Evolutionary conservation across 2,113 vertebrate genomes (phyloP), one percentile per base, ranked within the genome.

Genomic region (Dasypus novemcinctus): DNA sequence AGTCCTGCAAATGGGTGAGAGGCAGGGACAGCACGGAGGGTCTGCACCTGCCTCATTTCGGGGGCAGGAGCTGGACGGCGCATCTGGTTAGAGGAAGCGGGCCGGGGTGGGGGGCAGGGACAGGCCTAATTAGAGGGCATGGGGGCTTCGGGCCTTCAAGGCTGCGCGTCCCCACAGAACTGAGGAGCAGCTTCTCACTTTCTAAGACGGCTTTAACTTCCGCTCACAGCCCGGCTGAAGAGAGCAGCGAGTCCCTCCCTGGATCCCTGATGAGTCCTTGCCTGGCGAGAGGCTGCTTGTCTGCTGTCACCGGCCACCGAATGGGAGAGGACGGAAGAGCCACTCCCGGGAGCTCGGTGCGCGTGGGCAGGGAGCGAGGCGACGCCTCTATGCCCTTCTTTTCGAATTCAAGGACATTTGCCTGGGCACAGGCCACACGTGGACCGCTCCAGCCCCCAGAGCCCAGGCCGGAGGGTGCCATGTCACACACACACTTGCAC

Each of bases 291-390:
- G 41, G 23, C 31, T n/a, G 13, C 18, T 52, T 69, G 46, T 49
- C 18, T 38, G 33, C 13, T 29, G 0, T 38, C 17, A 52, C 49
- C 17, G 3, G 72, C 20, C 31, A 57, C 61, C 0, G 13, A 12
- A 4, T 0, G 4, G 63, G 61, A 57, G 25, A 64, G 57, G 46
- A 13, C n/a, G 0, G 7, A 20, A 11, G 43, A 52, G 36, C 43
- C 43, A 0, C 0, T 4, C 1, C 1, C 0, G 0, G 27, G 33
- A 7, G n/a, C 20, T 14, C 15, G 36, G 14, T n/a, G n/a, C 20
- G 2, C 5, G 4, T 33, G 9, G 23, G 29, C 41, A 31, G 43
- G 38, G 41, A 9, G 1, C 0, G 0, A 52, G 21, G 83, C 31
- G 52, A 79, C 0, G 2, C 52, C 10, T 33, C 25, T 59, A 69